These are phyloP conservation scores for Cydia strobilella DNA, from an alignment of 1,140 invertebrate genomes.

Conservation along the genomic window DNA sequence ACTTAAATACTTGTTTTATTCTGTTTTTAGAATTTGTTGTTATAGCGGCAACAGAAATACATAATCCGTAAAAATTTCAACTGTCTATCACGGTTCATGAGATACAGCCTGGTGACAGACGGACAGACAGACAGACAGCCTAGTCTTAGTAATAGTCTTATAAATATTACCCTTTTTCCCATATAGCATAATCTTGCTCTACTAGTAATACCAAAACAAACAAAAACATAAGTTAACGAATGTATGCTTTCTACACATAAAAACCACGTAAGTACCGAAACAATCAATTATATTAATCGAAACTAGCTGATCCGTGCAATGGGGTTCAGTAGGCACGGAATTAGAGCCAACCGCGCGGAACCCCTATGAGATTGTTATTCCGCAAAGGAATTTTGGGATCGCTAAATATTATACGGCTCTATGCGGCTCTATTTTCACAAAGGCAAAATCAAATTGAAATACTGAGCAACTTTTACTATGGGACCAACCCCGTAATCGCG, in stretches of 20 bases:
- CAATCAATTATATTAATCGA: constrained; percentile 3
- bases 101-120: too few relatives aligned
- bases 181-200: too few relatives aligned
- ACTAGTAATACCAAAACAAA: neutral
- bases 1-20: too few relatives aligned
- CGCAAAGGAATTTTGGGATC: neutral
- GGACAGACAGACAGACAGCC: too few relatives aligned
- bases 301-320: neutral
- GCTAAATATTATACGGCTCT: neutral
- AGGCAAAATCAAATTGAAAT: neutral
- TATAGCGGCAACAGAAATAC: too few relatives aligned
- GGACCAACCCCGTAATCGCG: too few relatives aligned
- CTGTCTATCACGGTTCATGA: too few relatives aligned
- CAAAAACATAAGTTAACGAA: neutral
- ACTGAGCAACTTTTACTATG: too few relatives aligned
- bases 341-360: neutral
- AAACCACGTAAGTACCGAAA: neutral
- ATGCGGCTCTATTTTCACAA: neutral
- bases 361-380: constrained; percentile 23
- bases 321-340: constrained; percentile 14
- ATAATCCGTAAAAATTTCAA: too few relatives aligned
- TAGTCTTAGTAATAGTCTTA: too few relatives aligned
- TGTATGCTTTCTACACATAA: neutral
- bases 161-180: too few relatives aligned
- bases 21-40: too few relatives aligned